Evolutionary conservation across 2,888 invertebrate genomes (phyloP).

Genomic region (Pollenia labialis): DNA sequence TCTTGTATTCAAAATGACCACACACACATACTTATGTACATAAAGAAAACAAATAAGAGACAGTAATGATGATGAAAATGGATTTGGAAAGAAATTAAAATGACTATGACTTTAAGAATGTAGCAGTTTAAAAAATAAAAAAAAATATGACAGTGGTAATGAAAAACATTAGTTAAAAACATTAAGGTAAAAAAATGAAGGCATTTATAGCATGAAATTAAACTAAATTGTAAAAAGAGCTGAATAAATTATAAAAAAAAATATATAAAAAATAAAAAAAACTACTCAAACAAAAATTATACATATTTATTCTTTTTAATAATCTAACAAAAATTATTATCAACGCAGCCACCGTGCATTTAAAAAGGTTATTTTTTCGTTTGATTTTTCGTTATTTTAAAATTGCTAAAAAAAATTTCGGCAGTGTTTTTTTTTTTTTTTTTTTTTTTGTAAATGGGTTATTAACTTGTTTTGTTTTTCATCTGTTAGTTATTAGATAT

Average conservation of each 20-base stretch:
- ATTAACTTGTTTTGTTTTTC: constrained; percentile 20
- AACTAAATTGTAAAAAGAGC: not conserved
- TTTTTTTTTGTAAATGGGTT: constrained; percentile 33
- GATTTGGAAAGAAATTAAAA: not conserved
- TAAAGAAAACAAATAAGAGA: constrained; percentile 27
- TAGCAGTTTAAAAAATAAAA: too few relatives aligned
- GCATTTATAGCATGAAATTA: constrained; percentile 22
- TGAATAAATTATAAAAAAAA: constrained; percentile 48
- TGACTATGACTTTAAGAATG: not conserved
- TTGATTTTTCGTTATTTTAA: not conserved
- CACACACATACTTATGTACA: constrained; percentile 3
- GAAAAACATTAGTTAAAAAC: constrained; percentile 42
- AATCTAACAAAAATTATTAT: constrained; percentile 38
- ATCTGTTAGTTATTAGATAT: constrained; percentile 51
- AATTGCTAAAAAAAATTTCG: not conserved
- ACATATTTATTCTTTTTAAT: not conserved
- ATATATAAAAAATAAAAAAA: constrained; percentile 69
- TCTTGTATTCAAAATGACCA: constrained; percentile 51
- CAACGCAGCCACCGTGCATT: constrained; percentile 82
- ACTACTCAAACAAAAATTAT: constrained; percentile 65
- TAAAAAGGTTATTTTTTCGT: constrained; percentile 8
- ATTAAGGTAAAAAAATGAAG: constrained; percentile 35
- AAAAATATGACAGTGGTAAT: constrained; percentile 1
- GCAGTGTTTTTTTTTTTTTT: constrained; percentile 13
- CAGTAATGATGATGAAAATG: not conserved